Evolutionary conservation across 1,140 invertebrate species (phyloP).

Genomic region (Drosophila lini): DNA sequence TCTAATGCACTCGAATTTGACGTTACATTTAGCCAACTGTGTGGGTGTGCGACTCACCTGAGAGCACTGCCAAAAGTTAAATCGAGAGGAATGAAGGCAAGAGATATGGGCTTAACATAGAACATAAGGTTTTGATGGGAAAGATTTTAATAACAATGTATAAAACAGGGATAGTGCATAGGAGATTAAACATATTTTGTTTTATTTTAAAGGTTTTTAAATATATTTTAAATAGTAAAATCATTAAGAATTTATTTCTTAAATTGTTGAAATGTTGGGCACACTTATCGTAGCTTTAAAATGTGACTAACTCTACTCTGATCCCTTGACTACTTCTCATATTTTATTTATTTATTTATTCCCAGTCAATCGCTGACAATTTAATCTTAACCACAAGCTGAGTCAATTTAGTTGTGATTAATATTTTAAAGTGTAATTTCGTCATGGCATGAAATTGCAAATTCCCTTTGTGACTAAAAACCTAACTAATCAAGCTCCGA

Average conservation of each 20-base stretch:
- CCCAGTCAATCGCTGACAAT: background rate
- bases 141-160: background rate
- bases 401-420: slow-evolving; percentile 18
- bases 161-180: background rate
- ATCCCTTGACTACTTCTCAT: background rate
- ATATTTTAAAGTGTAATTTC: slow-evolving; percentile 13
- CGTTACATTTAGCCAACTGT: slow-evolving; percentile 52
- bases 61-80: slow-evolving; percentile 50
- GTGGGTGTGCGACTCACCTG: slow-evolving; percentile 48
- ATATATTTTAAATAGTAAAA: background rate
- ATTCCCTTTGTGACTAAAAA: background rate
- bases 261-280: background rate
- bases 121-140: background rate
- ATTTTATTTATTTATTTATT: background rate
- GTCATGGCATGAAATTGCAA: background rate
- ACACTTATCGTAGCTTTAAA: background rate
- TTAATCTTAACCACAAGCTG: background rate
- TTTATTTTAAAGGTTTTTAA: background rate
- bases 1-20: slow-evolving; percentile 72
- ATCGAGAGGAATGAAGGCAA: background rate
- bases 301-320: background rate
- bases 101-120: background rate
- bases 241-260: background rate
- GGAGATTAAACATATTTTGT: background rate
- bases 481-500: background rate